Evolutionary conservation across 2,113 vertebrate species (phyloP).

Genomic region (Synchiropus splendidus): DNA sequence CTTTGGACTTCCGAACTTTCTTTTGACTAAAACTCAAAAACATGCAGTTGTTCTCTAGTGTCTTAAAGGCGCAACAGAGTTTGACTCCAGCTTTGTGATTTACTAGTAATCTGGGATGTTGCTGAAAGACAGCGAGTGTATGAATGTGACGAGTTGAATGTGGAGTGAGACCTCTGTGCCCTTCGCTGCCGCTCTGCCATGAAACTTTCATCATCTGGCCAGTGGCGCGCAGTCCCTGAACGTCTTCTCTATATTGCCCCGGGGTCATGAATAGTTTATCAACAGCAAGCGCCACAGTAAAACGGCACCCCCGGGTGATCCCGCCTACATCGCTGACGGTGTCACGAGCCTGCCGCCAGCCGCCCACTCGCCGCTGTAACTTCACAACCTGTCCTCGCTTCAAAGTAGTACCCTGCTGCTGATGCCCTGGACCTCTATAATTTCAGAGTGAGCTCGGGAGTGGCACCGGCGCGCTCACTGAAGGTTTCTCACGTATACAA

Average conservation of each 20-base stretch:
- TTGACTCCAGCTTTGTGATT: conserved; percentile 2
- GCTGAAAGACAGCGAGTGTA: conserved; percentile 3
- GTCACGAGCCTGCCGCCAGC: neutral
- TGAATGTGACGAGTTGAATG: conserved; percentile 13
- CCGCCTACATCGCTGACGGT: conserved; percentile 1
- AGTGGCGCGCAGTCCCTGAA: conserved; percentile 50
- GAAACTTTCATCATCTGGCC: conserved; percentile 57
- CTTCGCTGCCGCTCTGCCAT: conserved; percentile 35
- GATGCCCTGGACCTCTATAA: no score
- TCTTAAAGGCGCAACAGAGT: no score
- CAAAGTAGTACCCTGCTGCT: no score
- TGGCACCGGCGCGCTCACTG: no score
- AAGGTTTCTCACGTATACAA: no score
- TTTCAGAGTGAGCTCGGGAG: no score
- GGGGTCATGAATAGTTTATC: conserved; percentile 59
- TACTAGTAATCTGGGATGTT: neutral
- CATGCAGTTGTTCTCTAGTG: no score
- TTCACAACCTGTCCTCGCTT: no score
- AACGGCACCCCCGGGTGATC: conserved; percentile 31
- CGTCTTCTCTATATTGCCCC: conserved; percentile 50
- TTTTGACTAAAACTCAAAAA: no score
- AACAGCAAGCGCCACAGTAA: conserved; percentile 45
- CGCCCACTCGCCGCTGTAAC: no score
- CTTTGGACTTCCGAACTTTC: no score
- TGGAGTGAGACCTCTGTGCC: conserved; percentile 5